Conservation (phyloP, 92 coral and sea anemone species). For the Chrysogorgia sp. region DNA sequence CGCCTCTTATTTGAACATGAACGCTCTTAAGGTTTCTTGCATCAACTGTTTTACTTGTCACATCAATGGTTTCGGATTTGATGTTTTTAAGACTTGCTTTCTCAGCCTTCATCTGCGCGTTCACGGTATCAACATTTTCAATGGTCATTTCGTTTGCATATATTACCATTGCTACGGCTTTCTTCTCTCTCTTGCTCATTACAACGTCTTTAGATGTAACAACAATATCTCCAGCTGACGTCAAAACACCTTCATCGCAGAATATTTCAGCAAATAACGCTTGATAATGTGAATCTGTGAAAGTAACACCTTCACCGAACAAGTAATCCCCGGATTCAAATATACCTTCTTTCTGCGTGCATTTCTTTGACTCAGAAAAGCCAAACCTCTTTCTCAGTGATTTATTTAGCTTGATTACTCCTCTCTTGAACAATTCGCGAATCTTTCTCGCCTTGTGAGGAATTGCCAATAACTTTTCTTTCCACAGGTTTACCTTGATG, state of each 20-base stretch:
- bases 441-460: conserved; percentile 56
- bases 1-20: not conserved
- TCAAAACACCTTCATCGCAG: conserved; percentile 53
- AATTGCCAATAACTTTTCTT: conserved; percentile 54
- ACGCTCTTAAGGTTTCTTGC: not conserved
- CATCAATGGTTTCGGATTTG: not conserved
- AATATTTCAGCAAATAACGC: conserved; percentile 63
- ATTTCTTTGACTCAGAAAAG: conserved; percentile 59
- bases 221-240: conserved; percentile 58
- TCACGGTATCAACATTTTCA: not conserved
- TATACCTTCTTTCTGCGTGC: conserved; percentile 54
- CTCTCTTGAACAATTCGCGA: conserved; percentile 50
- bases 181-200: conserved; percentile 66
- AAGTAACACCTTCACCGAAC: conserved; percentile 62
- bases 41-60: conserved; percentile 1
- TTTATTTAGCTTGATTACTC: conserved; percentile 44
- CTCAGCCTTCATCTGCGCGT: not conserved
- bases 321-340: conserved; percentile 59
- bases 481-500: conserved; percentile 54
- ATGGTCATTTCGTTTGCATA: conserved; percentile 50
- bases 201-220: conserved; percentile 54
- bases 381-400: conserved; percentile 58
- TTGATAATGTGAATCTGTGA: conserved; percentile 58
- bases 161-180: conserved; percentile 59
- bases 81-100: conserved; percentile 7